Percentiles rank a stretch among this genome's conserved stretches.
Conservation (phyloP, 1,140 invertebrate genomes). For the Sycobia sp. region DNA sequence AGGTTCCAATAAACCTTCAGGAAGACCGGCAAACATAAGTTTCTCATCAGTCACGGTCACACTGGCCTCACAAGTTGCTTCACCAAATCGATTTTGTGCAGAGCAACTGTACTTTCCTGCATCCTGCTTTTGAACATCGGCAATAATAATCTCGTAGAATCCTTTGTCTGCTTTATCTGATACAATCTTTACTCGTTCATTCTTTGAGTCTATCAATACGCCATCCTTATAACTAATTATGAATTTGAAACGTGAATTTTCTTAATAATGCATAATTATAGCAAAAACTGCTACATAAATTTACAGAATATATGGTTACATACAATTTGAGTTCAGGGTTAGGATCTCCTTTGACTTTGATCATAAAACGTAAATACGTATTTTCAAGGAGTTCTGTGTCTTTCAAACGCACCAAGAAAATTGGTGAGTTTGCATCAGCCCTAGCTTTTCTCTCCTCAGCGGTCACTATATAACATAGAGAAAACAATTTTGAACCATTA, state of each 20-base stretch:
- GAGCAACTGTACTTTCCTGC: constrained; percentile 88
- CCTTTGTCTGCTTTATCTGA: constrained; percentile 79
- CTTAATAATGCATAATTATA: background rate
- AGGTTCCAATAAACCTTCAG: constrained; percentile 70
- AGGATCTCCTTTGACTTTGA: constrained; percentile 86
- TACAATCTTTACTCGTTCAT: constrained; percentile 75
- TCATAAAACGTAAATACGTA: constrained; percentile 86
- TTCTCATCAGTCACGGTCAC: constrained; percentile 86
- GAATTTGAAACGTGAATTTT: background rate
- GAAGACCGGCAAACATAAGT: constrained; percentile 76
- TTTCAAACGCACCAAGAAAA: constrained; percentile 81
- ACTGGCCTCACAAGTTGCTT: constrained; percentile 74
- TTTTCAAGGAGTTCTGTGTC: constrained; percentile 86
- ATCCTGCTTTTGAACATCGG: constrained; percentile 78
- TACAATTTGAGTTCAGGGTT: constrained; percentile 85
- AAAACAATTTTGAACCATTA: constrained; percentile 15
- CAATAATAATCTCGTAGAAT: constrained; percentile 89
- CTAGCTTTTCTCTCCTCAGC: constrained; percentile 73
- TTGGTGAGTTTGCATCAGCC: constrained; percentile 74
- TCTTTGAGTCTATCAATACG: constrained; percentile 69
- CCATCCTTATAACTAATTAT: constrained; percentile 80
- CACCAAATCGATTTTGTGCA: constrained; percentile 84
- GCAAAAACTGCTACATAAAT: background rate
- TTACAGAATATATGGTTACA: constrained; percentile 55
- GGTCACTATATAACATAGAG: constrained; percentile 64